Conservation (phyloP, 2,797 vertebrate genomes). For the Novumbra hubbsi region DNA sequence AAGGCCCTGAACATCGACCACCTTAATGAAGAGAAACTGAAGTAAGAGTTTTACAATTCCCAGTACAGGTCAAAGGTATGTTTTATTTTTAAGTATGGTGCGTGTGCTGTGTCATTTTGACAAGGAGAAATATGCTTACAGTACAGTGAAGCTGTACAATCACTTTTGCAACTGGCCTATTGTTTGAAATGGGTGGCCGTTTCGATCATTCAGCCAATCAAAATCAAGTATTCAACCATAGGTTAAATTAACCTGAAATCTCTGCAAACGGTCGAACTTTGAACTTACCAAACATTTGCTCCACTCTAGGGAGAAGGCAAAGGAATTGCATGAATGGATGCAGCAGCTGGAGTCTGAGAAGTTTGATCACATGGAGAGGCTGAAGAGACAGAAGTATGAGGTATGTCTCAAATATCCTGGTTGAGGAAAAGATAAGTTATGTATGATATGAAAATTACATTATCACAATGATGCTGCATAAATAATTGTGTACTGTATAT, state of each 20-base stretch:
- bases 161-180: not conserved
- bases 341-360: conserved; percentile 90
- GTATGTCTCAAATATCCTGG: conserved; percentile 58
- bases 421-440: not conserved
- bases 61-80: not conserved
- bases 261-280: not conserved
- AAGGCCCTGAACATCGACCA: conserved; percentile 95
- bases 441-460: not conserved
- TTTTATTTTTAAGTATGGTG: not conserved
- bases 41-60: conserved; percentile 61
- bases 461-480: not conserved
- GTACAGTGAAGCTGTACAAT: not conserved
- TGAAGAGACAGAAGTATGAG: conserved; percentile 98
- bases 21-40: conserved; percentile 92
- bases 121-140: not conserved
- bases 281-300: not conserved
- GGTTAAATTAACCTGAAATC: not conserved
- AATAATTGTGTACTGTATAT: not conserved
- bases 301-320: conserved; percentile 88
- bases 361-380: conserved; percentile 90
- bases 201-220: not conserved
- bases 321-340: conserved; percentile 90
- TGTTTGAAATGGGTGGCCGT: not conserved
- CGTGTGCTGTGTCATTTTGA: not conserved
- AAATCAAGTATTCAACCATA: not conserved